phyloP scores from a whole-genome alignment of 1,140 invertebrate genomes.

The Drosophila nasuta region DNA sequence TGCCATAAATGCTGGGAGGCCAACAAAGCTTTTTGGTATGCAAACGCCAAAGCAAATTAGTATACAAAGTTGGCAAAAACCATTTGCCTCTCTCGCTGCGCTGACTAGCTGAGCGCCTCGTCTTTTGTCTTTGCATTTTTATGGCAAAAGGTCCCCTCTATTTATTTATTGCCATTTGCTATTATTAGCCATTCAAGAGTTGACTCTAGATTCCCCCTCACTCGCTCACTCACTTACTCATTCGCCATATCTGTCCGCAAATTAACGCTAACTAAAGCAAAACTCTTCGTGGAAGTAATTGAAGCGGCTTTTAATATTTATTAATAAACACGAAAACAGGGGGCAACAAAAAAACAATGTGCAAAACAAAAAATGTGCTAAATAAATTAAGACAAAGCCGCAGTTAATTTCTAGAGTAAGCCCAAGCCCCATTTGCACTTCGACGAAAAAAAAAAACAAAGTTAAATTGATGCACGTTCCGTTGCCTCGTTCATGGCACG shows the following conservation, averaged over 20 bases:
- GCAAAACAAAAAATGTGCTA: slow-evolving; percentile 22
- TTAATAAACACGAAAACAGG: slow-evolving; percentile 31
- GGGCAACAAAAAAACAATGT: not conserved
- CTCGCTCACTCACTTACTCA: slow-evolving; percentile 32
- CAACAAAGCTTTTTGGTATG: slow-evolving; percentile 69
- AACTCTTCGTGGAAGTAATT: slow-evolving; percentile 21
- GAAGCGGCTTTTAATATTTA: slow-evolving; percentile 43
- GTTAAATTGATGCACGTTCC: slow-evolving; percentile 73
- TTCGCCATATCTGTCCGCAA: not conserved
- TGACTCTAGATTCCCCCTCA: slow-evolving; percentile 5
- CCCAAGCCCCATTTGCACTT: slow-evolving; percentile 19
- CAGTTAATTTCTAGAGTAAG: slow-evolving; percentile 48
- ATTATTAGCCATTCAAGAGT: slow-evolving; percentile 65
- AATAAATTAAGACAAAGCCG: slow-evolving; percentile 43
- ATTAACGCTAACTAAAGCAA: slow-evolving; percentile 17
- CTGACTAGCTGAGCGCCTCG: not conserved
- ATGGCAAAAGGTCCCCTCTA: slow-evolving; percentile 54
- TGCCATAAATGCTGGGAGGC: slow-evolving; percentile 72
- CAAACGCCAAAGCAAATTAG: slow-evolving; percentile 77
- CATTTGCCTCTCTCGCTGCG: slow-evolving; percentile 24
- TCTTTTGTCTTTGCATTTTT: slow-evolving; percentile 65
- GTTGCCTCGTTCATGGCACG: slow-evolving; percentile 26
- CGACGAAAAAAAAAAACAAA: slow-evolving; percentile 45
- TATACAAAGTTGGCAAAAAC: slow-evolving; percentile 73
- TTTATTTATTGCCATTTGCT: slow-evolving; percentile 70